Evolutionary conservation across 2,888 invertebrate genomes (phyloP).

Genomic region (Trissolcus brochymenae): DNA sequence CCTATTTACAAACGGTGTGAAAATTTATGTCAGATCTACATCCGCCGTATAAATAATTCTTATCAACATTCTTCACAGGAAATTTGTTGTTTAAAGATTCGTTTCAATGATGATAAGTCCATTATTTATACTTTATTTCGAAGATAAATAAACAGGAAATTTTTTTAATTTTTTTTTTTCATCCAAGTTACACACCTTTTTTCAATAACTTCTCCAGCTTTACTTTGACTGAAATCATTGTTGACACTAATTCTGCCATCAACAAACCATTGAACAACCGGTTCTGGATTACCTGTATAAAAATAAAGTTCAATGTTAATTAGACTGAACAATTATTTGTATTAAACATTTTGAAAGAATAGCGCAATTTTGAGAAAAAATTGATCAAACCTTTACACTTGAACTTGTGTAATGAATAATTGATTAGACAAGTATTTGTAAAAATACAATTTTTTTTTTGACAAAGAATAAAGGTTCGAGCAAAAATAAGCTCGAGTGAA

Average conservation of each 20-base stretch:
- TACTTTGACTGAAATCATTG: slow-evolving; percentile 75
- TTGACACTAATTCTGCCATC: slow-evolving; percentile 87
- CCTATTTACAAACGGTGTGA: background rate
- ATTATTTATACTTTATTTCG: background rate
- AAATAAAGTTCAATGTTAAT: too few species aligned
- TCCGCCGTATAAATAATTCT: background rate
- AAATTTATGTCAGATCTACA: background rate
- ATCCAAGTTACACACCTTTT: slow-evolving; percentile 84
- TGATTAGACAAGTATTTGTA: too few species aligned
- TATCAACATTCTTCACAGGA: slow-evolving; percentile 3
- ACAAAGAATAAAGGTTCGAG: too few species aligned
- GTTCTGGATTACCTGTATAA: slow-evolving; percentile 85
- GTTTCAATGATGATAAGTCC: background rate
- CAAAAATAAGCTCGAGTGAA: too few species aligned
- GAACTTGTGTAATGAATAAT: too few species aligned
- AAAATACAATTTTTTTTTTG: too few species aligned
- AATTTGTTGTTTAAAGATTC: background rate
- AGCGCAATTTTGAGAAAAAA: too few species aligned
- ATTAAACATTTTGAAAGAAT: too few species aligned
- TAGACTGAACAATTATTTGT: too few species aligned
- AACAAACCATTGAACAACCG: slow-evolving; percentile 88
- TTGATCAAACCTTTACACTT: too few species aligned
- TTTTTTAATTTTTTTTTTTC: too few species aligned
- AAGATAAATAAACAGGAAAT: slow-evolving; percentile 3
- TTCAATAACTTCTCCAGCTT: slow-evolving; percentile 88